Evolutionary conservation across 2,113 vertebrate genomes (phyloP), one percentile per base, ranked within the genome.

Genomic region (Cynocephalus volans): DNA sequence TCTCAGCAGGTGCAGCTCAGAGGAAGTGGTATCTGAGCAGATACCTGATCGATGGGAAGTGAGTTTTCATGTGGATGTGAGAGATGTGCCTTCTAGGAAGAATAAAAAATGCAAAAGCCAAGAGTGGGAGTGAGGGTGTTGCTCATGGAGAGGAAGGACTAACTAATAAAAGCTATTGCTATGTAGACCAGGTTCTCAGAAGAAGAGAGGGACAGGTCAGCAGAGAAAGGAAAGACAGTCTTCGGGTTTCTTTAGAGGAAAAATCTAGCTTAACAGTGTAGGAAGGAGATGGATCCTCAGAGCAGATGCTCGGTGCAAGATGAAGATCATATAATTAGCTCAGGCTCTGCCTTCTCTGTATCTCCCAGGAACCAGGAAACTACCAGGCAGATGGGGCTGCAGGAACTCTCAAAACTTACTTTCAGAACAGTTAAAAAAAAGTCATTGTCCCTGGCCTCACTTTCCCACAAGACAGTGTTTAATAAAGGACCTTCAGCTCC

Each of bases 251-350:
- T 60, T 23, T 2, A 21, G 56, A 10, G 3, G 17, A 41, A 41
- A 48, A 12, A 3, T 8, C 11, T 50, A 28, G 48, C 36, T 33
- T 28, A 24, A 41, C 0, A 0, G 2, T 2, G 1, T 4, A 26
- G 72, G 54, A 76, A 89, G 41, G 54, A 36, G n/a, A 26, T 4
- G 18, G 69, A n/a, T 18, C 54, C 31, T 64, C 65, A 8, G 70
- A 60, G 86, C 21, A 33, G 56, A 33, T 13, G 24, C 87, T 52
- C 11, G 1, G 33, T 2, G 24, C n/a, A 41, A 7, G 41, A 26
- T 1, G 50, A 54, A 21, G 54, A 3, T 1, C 21, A 1, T 2
- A 2, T 0, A 1, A 6, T 18, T 18, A 9, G 41, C 28, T 56
- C 8, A 6, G 0, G 9, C 9, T 48, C 41, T 54, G 5, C 33